Base-by-base conservation (phyloP, 2,888 invertebrate genomes). In the Dichetophora obliterata region DNA sequence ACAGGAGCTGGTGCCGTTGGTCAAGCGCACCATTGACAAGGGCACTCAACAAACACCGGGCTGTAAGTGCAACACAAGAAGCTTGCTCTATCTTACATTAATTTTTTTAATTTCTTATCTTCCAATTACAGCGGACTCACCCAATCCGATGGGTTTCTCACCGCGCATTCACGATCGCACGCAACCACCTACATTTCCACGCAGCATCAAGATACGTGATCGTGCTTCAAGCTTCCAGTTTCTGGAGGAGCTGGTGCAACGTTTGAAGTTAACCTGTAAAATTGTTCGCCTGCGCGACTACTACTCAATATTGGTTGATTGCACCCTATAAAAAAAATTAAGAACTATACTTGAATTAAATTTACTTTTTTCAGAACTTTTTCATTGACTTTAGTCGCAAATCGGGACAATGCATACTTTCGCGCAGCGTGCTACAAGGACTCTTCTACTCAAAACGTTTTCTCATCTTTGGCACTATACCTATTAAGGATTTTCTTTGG, bases 131-230 rank as follows among this genome's bases (percentile, higher is more conserved):
- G 88, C 88, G 71, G 94, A 94, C 83, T 92, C 93, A 79, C 94
- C 94, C 8, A 93, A 93, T 86, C 93, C 94, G n/a, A 93, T 96
- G 92, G 98, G 98, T 0, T 99, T 99, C 90, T 98, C 98, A 86
- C 97, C 98, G 3, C 93, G 97, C 89, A 95, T 98, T 63, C 99
- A 99, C 90, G 98, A 98, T 89, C 93, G 98, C 61, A 91, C 98
- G 70, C 91, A 99, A 75, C 99, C 99, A n/a, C 98, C 99, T 0
- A 98, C 99, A 22, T 99, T 99, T 91, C 99, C 99, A 0, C 93
- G 99, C 24, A 98, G 97, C 89, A 97, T 98, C 0, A 95, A 96
- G 89, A 97, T 98, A 85, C 95, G 95, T 83, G 93, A 94, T 65
- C 90, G 92, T 14, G 85, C 88, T 43, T 88, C 90, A 0, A 91